These are phyloP conservation scores for Synergus itoensis DNA, from an alignment of 2,888 invertebrate genomes.

Conservation along the genomic window DNA sequence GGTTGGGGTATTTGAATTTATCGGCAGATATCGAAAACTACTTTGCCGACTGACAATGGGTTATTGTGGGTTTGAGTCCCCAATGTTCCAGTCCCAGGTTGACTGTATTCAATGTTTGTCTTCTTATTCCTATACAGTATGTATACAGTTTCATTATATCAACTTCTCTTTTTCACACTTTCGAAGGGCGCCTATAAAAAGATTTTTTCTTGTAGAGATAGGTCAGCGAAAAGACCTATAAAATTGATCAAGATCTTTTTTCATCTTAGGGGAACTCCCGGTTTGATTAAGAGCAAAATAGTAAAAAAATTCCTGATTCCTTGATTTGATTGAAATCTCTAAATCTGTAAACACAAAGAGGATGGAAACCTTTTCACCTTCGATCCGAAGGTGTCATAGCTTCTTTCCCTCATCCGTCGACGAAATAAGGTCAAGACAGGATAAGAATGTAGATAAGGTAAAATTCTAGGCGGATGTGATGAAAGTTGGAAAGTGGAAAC, in stretches of 20 bases:
- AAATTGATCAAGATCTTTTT: no score
- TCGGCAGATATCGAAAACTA: slow-evolving; percentile 69
- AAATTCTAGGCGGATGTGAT: neutral
- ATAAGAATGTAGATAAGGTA: no score
- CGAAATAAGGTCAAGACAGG: neutral
- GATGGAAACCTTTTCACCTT: neutral
- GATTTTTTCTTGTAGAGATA: no score
- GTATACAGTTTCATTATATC: no score
- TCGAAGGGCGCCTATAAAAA: no score
- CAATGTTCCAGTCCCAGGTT: neutral
- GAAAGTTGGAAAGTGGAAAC: neutral
- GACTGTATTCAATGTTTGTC: no score
- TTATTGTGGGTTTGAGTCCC: slow-evolving; percentile 54
- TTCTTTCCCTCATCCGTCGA: neutral
- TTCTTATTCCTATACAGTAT: no score
- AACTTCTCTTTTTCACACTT: no score
- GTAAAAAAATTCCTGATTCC: neutral
- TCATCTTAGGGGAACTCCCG: no score
- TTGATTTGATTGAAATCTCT: neutral
- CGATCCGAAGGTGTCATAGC: neutral
- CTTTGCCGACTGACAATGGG: slow-evolving; percentile 66
- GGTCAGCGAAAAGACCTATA: no score
- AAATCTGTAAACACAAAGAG: neutral
- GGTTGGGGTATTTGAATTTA: slow-evolving; percentile 67
- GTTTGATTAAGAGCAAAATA: no score